phyloP scores from a whole-genome alignment of 2,888 invertebrate species.

The Oithona nana region DNA sequence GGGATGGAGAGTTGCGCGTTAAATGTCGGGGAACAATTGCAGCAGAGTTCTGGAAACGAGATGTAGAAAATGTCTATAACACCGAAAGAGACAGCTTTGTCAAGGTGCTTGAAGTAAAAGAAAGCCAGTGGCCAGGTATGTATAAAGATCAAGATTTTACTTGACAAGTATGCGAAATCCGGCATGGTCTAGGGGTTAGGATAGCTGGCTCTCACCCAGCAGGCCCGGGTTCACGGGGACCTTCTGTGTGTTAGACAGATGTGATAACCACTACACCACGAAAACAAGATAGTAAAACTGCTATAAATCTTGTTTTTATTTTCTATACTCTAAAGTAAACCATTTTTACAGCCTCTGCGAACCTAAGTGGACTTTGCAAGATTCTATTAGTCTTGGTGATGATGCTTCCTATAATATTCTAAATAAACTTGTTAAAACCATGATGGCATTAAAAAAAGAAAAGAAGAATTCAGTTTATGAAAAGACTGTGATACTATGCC shows the following conservation, averaged over 20 bases:
- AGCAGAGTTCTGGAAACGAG: slow-evolving; percentile 7
- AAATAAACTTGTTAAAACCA: too few relatives aligned
- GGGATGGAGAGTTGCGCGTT: slow-evolving; percentile 1
- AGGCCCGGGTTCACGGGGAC: slow-evolving; percentile 22
- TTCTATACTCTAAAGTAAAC: not conserved
- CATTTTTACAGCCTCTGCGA: not conserved
- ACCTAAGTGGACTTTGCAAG: not conserved
- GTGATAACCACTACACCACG: slow-evolving; percentile 10
- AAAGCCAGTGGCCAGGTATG: slow-evolving; percentile 12
- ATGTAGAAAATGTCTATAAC: slow-evolving; percentile 8
- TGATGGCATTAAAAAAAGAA: too few relatives aligned
- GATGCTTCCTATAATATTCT: not conserved
- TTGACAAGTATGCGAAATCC: not conserved
- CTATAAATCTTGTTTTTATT: too few relatives aligned
- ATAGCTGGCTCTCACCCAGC: slow-evolving; percentile 23
- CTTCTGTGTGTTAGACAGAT: slow-evolving; percentile 6
- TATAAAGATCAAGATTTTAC: not conserved
- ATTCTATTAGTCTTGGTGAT: not conserved
- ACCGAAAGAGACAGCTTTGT: not conserved
- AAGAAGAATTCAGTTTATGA: too few relatives aligned
- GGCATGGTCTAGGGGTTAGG: slow-evolving; percentile 22
- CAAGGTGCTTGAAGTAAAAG: slow-evolving; percentile 4
- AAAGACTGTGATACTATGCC: too few relatives aligned
- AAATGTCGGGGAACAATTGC: slow-evolving; percentile 1
- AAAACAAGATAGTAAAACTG: too few relatives aligned